Conservation (phyloP, 1,140 invertebrate genomes). For the Drosophila subpulchrella region DNA sequence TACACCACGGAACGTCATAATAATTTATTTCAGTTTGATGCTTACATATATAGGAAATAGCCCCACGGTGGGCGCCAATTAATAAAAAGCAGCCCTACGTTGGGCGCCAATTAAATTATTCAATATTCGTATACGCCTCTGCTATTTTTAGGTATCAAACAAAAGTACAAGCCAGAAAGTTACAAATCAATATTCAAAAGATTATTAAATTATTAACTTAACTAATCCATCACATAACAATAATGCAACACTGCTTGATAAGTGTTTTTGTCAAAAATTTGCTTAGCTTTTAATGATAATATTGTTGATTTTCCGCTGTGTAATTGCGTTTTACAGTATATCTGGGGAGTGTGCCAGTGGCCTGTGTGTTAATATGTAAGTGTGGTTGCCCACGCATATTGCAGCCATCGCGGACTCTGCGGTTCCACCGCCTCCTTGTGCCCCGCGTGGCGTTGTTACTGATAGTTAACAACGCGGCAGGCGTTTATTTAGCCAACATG, state of each 20-base stretch:
- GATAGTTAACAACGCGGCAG: slow-evolving; percentile 47
- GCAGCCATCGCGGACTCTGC: slow-evolving; percentile 28
- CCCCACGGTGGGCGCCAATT: background rate
- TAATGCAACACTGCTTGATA: too few relatives aligned
- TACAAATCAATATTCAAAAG: background rate
- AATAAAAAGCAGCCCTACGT: background rate
- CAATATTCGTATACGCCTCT: background rate
- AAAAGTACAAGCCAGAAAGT: background rate
- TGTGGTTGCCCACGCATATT: slow-evolving; percentile 49
- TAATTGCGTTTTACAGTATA: slow-evolving; percentile 2
- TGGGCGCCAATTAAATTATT: background rate
- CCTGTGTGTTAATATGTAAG: slow-evolving; percentile 45
- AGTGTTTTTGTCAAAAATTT: background rate
- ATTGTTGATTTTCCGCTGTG: background rate
- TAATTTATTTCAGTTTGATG: background rate
- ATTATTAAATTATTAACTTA: background rate
- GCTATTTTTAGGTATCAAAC: background rate
- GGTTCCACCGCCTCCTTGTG: slow-evolving; percentile 11
- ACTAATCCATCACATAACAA: background rate
- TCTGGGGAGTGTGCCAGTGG: slow-evolving; percentile 11
- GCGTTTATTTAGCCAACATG: slow-evolving; percentile 68
- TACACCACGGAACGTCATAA: background rate
- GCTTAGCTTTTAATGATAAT: background rate
- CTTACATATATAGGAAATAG: too few relatives aligned
- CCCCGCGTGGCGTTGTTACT: slow-evolving; percentile 28